Conservation (phyloP, 2,113 vertebrate genomes). For the Ceyx cyanopectus region DNA sequence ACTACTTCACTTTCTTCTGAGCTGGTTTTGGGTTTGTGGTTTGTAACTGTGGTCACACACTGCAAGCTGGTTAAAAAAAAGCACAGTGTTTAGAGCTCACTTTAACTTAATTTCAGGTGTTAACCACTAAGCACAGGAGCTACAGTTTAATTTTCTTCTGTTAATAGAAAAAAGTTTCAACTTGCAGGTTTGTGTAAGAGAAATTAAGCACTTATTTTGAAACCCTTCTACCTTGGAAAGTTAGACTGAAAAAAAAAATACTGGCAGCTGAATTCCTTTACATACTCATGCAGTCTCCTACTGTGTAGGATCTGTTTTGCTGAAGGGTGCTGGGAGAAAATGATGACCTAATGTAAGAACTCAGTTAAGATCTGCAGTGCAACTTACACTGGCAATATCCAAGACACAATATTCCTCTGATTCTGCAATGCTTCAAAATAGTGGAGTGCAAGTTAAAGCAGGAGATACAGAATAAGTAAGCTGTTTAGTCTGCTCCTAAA, state of each 20-base stretch:
- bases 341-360: not conserved
- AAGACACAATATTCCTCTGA: not conserved
- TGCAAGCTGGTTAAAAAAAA: constrained; percentile 76
- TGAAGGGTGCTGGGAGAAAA: not conserved
- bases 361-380: not conserved
- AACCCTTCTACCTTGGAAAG: not conserved
- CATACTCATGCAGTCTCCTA: not conserved
- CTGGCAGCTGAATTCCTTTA: not conserved
- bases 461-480: not conserved
- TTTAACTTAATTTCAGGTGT: constrained; percentile 19
- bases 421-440: not conserved
- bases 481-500: not conserved
- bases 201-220: not conserved
- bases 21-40: constrained; percentile 81
- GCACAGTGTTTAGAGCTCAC: not conserved
- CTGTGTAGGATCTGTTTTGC: not conserved
- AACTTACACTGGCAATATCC: not conserved
- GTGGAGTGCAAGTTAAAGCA: not conserved
- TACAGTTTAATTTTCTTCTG: constrained; percentile 6
- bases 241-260: not conserved
- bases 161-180: not conserved
- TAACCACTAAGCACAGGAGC: not conserved
- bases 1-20: constrained; percentile 79
- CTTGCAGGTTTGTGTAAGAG: not conserved
- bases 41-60: constrained; percentile 74